phyloP scores from a whole-genome alignment of 2,113 vertebrate species.

The Motacilla alba region DNA sequence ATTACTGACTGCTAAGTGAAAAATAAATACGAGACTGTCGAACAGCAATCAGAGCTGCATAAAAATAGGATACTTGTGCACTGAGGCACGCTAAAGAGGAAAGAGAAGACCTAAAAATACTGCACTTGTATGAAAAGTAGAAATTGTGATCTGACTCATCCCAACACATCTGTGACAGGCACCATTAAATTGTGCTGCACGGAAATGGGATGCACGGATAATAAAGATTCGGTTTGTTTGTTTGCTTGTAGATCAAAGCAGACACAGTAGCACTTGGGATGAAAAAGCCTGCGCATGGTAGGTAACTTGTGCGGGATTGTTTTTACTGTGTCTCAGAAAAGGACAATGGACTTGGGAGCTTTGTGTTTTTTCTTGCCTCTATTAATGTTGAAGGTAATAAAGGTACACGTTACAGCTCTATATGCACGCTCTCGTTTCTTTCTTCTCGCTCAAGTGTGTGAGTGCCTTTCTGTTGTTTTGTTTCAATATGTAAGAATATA shows the following conservation, averaged over 20 bases:
- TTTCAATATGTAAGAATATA: slow-evolving; percentile 72
- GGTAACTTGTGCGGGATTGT: not conserved
- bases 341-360: slow-evolving; percentile 23
- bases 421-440: not conserved
- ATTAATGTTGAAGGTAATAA: slow-evolving; percentile 3
- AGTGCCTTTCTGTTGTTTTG: slow-evolving; percentile 56
- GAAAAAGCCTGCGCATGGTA: not conserved
- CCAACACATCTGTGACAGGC: not conserved
- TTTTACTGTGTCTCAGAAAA: not conserved
- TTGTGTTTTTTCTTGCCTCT: not conserved
- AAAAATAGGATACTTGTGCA: not conserved
- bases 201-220: not conserved
- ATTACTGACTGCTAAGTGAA: not conserved
- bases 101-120: not conserved
- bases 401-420: not conserved
- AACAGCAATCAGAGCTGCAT: not conserved
- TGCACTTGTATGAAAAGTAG: not conserved
- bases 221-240: not conserved
- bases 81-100: not conserved
- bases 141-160: not conserved
- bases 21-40: not conserved
- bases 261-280: not conserved
- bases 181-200: not conserved
- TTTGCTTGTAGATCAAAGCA: not conserved
- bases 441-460: slow-evolving; percentile 26